Percentiles rank a stretch among this genome's conserved stretches.
Evolutionary conservation across 2,797 vertebrate genomes (phyloP).

Genomic region (Onychomys arenicola): DNA sequence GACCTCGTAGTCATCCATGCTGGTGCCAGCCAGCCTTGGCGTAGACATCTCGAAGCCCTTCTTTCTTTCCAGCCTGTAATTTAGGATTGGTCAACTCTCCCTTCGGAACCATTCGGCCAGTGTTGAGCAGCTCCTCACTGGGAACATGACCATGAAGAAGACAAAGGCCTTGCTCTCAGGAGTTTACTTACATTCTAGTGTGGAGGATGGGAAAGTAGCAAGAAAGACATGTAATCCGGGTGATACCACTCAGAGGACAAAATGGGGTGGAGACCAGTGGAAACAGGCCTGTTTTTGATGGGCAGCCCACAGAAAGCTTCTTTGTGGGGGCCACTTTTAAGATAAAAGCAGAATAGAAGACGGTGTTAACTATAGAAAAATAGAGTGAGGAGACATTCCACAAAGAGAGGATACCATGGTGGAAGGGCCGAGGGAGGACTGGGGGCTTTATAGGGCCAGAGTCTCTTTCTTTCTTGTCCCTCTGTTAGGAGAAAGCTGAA

Average conservation of each 20-base stretch:
- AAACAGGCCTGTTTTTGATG: background rate
- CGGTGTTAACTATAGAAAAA: background rate
- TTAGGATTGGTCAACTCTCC: conserved; percentile 10
- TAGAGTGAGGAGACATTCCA: background rate
- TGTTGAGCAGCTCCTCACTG: background rate
- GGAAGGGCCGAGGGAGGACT: background rate
- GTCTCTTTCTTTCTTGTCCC: background rate
- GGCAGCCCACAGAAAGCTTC: background rate
- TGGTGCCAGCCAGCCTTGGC: background rate
- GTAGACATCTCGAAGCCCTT: background rate
- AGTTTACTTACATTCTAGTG: background rate
- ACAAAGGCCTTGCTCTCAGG: background rate
- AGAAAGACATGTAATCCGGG: background rate
- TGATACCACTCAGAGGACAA: background rate
- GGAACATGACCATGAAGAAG: background rate
- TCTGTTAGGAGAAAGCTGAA: background rate
- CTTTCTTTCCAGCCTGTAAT: conserved; percentile 52
- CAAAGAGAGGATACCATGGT: background rate
- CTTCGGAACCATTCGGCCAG: background rate
- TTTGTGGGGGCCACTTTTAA: background rate
- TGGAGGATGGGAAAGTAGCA: background rate
- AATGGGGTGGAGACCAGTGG: background rate
- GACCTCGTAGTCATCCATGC: background rate
- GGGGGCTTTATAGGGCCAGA: background rate
- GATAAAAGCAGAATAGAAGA: background rate